These are phyloP conservation scores for Harlomillsia oculata DNA, from an alignment of 1,140 invertebrate genomes.

Conservation along the genomic window DNA sequence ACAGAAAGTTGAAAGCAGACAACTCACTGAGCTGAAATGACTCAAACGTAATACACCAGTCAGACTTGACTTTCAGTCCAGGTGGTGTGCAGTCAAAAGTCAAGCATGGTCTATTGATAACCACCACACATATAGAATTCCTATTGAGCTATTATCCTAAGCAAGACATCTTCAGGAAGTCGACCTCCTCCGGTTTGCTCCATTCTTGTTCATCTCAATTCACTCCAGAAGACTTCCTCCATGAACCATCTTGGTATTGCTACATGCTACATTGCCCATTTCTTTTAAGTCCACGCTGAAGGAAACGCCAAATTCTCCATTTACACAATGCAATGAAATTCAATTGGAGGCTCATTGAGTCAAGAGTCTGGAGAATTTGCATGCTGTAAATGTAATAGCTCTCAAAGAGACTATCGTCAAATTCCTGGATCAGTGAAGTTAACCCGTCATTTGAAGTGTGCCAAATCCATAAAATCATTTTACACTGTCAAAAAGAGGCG, in stretches of 20 bases:
- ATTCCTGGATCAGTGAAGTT: slow-evolving; percentile 5
- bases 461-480: slow-evolving; percentile 22
- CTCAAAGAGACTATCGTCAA: neutral
- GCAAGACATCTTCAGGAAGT: slow-evolving; percentile 4
- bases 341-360: neutral
- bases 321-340: neutral
- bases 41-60: no score
- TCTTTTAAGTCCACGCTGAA: neutral
- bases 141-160: slow-evolving; percentile 20
- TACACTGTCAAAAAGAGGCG: slow-evolving; percentile 14
- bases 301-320: neutral
- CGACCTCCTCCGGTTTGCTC: slow-evolving; percentile 5
- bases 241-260: no score
- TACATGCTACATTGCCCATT: no score
- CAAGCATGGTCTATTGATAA: slow-evolving; percentile 17
- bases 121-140: slow-evolving; percentile 11
- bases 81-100: slow-evolving; percentile 6
- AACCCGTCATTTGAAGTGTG: slow-evolving; percentile 12
- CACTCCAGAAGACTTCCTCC: no score
- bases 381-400: slow-evolving; percentile 12
- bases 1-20: no score
- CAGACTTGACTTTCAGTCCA: slow-evolving; percentile 7
- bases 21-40: no score
- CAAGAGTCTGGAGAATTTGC: neutral
- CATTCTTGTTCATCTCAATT: no score